Percentiles rank a stretch among this genome's conserved stretches.
Conservation (phyloP, 2,113 vertebrate genomes). For the Chaetops frenatus region DNA sequence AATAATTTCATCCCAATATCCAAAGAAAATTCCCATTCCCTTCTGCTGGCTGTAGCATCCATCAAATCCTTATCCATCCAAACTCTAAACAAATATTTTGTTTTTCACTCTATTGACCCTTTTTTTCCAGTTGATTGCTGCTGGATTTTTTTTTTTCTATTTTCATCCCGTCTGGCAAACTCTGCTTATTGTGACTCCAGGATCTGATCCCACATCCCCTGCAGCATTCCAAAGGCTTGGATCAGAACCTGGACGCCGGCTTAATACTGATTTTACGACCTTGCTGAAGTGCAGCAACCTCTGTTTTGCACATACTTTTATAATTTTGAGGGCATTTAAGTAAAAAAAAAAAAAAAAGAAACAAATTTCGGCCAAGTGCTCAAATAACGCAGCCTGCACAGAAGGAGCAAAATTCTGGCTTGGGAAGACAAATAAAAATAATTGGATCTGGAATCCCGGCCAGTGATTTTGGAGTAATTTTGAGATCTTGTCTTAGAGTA, state of each 20-base stretch:
- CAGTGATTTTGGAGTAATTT: background rate
- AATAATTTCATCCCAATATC: background rate
- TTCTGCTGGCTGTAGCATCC: accelerated
- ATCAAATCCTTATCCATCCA: background rate
- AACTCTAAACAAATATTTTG: background rate
- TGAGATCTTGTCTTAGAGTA: background rate
- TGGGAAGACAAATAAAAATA: constrained; percentile 7
- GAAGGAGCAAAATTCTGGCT: background rate
- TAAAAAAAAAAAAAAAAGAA: constrained; percentile 2
- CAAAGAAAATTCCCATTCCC: background rate
- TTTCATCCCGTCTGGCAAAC: background rate
- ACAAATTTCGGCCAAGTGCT: background rate
- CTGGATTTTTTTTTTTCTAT: background rate
- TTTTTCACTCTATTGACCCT: background rate
- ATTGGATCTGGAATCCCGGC: background rate
- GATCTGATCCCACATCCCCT: background rate
- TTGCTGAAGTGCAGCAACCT: background rate
- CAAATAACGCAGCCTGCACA: background rate
- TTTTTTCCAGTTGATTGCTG: background rate
- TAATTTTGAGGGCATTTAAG: background rate
- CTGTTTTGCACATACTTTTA: constrained; percentile 30
- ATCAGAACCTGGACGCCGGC: background rate
- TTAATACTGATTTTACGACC: constrained; percentile 21
- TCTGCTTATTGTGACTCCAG: background rate
- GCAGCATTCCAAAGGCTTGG: constrained; percentile 37